phyloP scores from a whole-genome alignment of 2,888 invertebrate species.

The Ormyrus pomaceus region DNA sequence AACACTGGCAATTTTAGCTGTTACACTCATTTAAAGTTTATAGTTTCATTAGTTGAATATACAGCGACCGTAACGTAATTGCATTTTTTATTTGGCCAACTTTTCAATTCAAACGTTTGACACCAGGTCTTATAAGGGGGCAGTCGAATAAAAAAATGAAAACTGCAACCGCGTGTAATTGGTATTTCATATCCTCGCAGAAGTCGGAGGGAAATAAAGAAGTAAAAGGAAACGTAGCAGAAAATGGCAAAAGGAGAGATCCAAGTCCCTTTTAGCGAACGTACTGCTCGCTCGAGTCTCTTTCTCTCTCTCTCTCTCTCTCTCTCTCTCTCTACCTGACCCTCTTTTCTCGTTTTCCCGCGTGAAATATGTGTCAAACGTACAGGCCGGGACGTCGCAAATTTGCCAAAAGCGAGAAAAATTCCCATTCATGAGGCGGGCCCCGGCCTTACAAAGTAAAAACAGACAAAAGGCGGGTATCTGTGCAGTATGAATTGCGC shows the following conservation, averaged over 20 bases:
- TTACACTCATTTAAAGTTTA: no score
- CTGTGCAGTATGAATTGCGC: conserved; percentile 17
- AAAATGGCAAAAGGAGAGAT: conserved; percentile 15
- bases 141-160: no score
- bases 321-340: background rate
- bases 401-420: conserved; percentile 29
- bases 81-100: no score
- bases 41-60: no score
- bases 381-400: conserved; percentile 15
- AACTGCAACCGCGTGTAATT: no score
- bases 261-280: conserved; percentile 20
- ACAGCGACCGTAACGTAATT: no score
- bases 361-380: conserved; percentile 29
- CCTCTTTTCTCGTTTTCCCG: conserved; percentile 16
- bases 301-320: no score
- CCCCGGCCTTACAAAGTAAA: conserved; percentile 2
- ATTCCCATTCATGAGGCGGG: background rate
- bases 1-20: no score
- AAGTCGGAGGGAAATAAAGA: no score
- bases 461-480: conserved; percentile 25
- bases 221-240: background rate
- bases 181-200: no score
- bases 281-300: background rate
- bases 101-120: no score
- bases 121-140: no score